phyloP scores from a whole-genome alignment of 2,113 vertebrate genomes.

The Planiliza haematocheilus region DNA sequence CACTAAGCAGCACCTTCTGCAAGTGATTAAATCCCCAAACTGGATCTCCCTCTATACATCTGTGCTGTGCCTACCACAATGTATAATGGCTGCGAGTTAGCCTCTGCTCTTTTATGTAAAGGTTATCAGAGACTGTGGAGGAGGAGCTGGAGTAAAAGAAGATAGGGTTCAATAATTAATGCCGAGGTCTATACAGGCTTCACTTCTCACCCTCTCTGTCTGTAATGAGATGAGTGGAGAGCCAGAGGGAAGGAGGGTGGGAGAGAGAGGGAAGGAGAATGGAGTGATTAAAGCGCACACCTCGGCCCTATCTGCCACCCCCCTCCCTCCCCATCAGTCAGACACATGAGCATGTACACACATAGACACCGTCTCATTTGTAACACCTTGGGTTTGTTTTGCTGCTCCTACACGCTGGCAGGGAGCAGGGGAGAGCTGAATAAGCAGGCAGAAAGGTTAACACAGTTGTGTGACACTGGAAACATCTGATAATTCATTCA shows the following conservation, averaged over 20 bases:
- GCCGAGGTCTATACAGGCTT: conserved; percentile 66
- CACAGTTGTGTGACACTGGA: conserved; percentile 53
- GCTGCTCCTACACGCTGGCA: not conserved
- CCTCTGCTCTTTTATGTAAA: conserved; percentile 64
- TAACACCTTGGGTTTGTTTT: conserved; percentile 34
- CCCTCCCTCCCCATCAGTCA: conserved; percentile 13
- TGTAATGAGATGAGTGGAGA: conserved; percentile 74
- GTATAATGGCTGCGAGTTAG: conserved; percentile 55
- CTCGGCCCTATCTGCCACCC: conserved; percentile 7
- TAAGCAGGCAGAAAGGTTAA: conserved; percentile 50
- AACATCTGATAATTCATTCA: conserved; percentile 62
- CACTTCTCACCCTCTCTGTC: conserved; percentile 68
- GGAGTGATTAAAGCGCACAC: conserved; percentile 47
- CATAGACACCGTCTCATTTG: conserved; percentile 27
- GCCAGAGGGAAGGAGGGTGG: conserved; percentile 38
- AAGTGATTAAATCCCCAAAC: conserved; percentile 21
- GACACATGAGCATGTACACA: not conserved
- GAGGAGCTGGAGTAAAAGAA: conserved; percentile 71
- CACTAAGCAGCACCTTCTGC: conserved; percentile 2
- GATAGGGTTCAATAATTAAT: conserved; percentile 81
- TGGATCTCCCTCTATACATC: not conserved
- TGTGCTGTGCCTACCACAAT: conserved; percentile 10
- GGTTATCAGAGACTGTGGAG: conserved; percentile 74
- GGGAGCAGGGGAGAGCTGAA: conserved; percentile 28
- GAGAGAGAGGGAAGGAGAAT: conserved; percentile 33